Percentiles rank a stretch among this genome's conserved stretches.
phyloP scores from a whole-genome alignment of 2,888 invertebrate genomes.

The Rhimphoctona megacephalus region DNA sequence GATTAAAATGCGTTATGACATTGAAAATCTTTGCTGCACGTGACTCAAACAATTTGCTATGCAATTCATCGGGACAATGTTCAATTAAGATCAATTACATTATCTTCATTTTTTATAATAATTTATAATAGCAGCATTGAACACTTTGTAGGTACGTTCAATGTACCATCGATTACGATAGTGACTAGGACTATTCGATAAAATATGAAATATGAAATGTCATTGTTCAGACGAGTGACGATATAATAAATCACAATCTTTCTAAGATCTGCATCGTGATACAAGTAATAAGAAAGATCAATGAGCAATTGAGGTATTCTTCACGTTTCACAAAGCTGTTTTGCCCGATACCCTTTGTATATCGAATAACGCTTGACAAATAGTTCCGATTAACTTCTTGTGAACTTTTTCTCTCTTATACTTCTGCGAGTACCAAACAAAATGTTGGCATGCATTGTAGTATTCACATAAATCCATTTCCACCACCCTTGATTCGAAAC shows the following conservation, averaged over 20 bases:
- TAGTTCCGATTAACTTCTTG: conserved; percentile 67
- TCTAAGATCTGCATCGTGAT: conserved; percentile 28
- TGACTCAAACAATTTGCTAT: conserved; percentile 50
- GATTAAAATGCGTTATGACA: conserved; percentile 52
- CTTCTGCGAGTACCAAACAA: conserved; percentile 12
- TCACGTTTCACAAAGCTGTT: conserved; percentile 58
- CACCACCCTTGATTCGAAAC: conserved; percentile 46
- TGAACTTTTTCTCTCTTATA: neutral
- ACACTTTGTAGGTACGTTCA: conserved; percentile 24
- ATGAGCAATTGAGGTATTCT: conserved; percentile 57
- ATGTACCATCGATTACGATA: conserved; percentile 42
- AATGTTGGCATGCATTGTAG: conserved; percentile 38
- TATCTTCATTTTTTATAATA: conserved; percentile 32
- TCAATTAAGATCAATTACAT: conserved; percentile 62
- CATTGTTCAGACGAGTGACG: conserved; percentile 56
- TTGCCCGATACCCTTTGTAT: conserved; percentile 57
- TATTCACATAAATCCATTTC: conserved; percentile 56
- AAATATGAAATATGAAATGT: conserved; percentile 54
- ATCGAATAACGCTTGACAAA: conserved; percentile 67
- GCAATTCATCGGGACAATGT: conserved; percentile 58
- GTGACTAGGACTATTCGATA: conserved; percentile 51
- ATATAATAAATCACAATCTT: conserved; percentile 43
- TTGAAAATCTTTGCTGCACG: conserved; percentile 37
- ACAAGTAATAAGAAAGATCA: conserved; percentile 54
- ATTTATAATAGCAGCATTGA: conserved; percentile 40